These are phyloP conservation scores for Pollenia griseotomentosa DNA, from an alignment of 2,888 invertebrate genomes.

Conservation along the genomic window DNA sequence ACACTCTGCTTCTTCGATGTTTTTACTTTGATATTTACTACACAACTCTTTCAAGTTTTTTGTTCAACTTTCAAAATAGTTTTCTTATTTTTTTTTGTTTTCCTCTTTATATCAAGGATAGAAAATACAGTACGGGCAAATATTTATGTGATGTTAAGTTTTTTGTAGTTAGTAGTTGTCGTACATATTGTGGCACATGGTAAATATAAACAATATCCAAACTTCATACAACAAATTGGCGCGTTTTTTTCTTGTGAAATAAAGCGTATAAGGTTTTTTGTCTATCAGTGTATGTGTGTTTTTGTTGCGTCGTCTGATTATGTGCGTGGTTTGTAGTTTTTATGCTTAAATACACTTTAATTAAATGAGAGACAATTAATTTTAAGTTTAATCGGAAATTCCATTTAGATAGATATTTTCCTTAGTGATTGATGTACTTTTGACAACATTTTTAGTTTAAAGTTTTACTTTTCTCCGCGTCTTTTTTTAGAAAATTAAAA, in stretches of 20 bases:
- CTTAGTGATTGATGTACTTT: conserved; percentile 80
- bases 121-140: not conserved
- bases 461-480: not conserved
- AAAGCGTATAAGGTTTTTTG: conserved; percentile 23
- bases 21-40: conserved; percentile 38
- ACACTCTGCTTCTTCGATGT: conserved; percentile 30
- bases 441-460: conserved; percentile 76
- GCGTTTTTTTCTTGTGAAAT: conserved; percentile 48
- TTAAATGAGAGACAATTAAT: conserved; percentile 84
- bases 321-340: conserved; percentile 75
- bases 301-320: conserved; percentile 7
- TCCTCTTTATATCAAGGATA: conserved; percentile 51
- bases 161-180: conserved; percentile 34
- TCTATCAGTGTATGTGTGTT: conserved; percentile 6
- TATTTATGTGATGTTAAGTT: not conserved
- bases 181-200: conserved; percentile 49
- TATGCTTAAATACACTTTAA: conserved; percentile 83
- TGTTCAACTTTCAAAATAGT: conserved; percentile 16
- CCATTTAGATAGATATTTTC: conserved; percentile 82
- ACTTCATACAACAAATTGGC: conserved; percentile 46
- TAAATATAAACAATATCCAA: conserved; percentile 25
- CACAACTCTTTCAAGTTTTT: conserved; percentile 44
- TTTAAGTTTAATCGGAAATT: conserved; percentile 84
- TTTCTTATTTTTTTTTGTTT: not conserved
- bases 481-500: conserved; percentile 31